Conservation (phyloP, 2,113 vertebrate genomes). For the Ginglymostoma cirratum region DNA sequence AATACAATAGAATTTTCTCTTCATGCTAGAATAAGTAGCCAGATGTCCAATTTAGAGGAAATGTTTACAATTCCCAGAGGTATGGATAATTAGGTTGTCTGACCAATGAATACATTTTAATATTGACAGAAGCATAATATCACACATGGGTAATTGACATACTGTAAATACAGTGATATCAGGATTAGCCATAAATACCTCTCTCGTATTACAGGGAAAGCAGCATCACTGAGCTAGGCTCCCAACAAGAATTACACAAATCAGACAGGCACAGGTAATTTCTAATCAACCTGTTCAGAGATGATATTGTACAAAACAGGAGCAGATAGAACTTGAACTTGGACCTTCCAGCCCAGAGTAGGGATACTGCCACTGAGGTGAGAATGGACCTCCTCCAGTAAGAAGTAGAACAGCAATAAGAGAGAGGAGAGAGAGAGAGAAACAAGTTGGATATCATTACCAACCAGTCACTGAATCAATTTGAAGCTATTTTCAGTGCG, state of each 20-base stretch:
- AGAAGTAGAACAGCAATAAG: not conserved
- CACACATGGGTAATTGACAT: not conserved
- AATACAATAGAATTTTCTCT: not conserved
- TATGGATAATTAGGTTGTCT: not conserved
- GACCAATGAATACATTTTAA: not conserved
- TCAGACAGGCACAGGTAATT: not conserved
- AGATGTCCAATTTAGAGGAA: not conserved
- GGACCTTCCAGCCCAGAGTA: no score
- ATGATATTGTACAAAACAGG: no score
- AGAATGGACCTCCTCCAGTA: not conserved
- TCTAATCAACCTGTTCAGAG: no score
- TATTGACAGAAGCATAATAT: not conserved
- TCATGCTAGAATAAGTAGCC: not conserved
- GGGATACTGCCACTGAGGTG: no score
- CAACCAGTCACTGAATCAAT: not conserved
- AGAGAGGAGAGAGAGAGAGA: not conserved
- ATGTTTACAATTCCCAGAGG: not conserved
- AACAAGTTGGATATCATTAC: not conserved
- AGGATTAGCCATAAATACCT: not conserved
- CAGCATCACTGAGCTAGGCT: not conserved
- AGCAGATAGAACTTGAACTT: no score
- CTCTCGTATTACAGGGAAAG: not conserved
- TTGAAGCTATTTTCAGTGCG: not conserved
- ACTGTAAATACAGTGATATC: not conserved
- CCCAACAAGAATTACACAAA: not conserved